Evolutionary conservation across 2,888 invertebrate genomes (phyloP), one percentile per base, ranked within the genome.

Genomic region (Synanthedon vespiformis): DNA sequence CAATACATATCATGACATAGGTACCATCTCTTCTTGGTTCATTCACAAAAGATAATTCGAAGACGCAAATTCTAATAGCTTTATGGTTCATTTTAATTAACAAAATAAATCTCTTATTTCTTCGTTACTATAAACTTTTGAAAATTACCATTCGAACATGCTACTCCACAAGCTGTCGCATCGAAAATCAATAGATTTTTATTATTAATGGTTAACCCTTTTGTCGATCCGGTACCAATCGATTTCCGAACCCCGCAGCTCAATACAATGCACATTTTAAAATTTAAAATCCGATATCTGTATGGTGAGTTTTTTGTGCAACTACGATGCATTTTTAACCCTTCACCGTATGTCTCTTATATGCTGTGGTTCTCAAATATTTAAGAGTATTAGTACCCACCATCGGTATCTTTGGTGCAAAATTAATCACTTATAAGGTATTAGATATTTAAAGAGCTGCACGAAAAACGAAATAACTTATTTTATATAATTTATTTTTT

Each of bases 221-320:
- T 86, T 80, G 79, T 76, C 68, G 73, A 71, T 69, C 64, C 72
- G 77, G 73, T 65, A 70, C 83, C 84, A 86, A 87, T 87, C 87
- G 86, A 87, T 87, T 85, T 71, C 71, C 76, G 78, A 81, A 72
- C 86, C 84, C 80, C 63, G 72, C 59, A 58, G 82, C 63, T 72
- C 80, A 82, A 85, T 86, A 85, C 87, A 87, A 87, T 82, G 82
- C 86, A 81, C 86, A 84, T 87, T 87, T 87, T 86, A 87, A 87
- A 87, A 77, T 87, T 87, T 87, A 85, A 87, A 87, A 87, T 86
- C 86, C 86, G 86, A 87, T 87, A 87, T 87, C 86, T 87, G 78
- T 82, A 72, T 73, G 58, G 70, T 34, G 34, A 66, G 66, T 80
- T 84, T 83, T 87, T 86, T 85, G 75, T 83, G 70, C 59, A 61